Evolutionary conservation across 2,888 invertebrate genomes (phyloP).

Genomic region (Cyaniris semiargus): DNA sequence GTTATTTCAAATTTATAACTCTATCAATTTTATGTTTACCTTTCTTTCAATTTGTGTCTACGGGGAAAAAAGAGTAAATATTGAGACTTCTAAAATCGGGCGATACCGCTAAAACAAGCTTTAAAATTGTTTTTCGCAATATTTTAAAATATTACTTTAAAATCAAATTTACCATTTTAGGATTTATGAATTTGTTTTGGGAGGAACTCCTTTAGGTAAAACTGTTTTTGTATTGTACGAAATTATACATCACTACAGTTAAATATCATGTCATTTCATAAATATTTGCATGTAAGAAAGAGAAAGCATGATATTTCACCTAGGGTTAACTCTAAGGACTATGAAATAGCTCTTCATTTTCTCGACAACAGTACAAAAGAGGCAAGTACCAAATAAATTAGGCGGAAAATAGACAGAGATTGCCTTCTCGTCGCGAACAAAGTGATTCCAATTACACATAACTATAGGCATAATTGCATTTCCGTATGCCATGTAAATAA

Average conservation of each 20-base stretch:
- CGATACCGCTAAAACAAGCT: constrained; percentile 7
- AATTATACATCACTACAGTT: too few relatives aligned
- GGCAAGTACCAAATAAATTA: background rate
- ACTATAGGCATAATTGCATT: constrained; percentile 16
- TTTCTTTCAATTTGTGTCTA: constrained; percentile 24
- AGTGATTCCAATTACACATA: constrained; percentile 13
- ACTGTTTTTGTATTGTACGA: background rate
- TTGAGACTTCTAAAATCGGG: constrained; percentile 8
- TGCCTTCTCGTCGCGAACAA: background rate
- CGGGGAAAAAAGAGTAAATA: constrained; percentile 14
- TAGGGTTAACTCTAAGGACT: background rate
- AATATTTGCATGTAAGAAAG: background rate
- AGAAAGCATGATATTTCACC: background rate
- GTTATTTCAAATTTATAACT: constrained; percentile 27
- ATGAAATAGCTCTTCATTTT: background rate
- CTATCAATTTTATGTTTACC: constrained; percentile 30
- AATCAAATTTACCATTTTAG: background rate
- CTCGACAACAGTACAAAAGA: background rate
- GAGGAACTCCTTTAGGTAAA: background rate
- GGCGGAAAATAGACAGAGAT: background rate
- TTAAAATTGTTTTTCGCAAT: background rate
- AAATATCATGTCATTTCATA: too few relatives aligned
- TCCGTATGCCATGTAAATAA: constrained; percentile 15
- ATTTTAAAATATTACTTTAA: background rate
- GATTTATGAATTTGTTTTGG: background rate